Percentiles rank a stretch among this genome's conserved stretches.
Evolutionary conservation across 2,888 invertebrate genomes (phyloP).

Genomic region (Tachina fera): DNA sequence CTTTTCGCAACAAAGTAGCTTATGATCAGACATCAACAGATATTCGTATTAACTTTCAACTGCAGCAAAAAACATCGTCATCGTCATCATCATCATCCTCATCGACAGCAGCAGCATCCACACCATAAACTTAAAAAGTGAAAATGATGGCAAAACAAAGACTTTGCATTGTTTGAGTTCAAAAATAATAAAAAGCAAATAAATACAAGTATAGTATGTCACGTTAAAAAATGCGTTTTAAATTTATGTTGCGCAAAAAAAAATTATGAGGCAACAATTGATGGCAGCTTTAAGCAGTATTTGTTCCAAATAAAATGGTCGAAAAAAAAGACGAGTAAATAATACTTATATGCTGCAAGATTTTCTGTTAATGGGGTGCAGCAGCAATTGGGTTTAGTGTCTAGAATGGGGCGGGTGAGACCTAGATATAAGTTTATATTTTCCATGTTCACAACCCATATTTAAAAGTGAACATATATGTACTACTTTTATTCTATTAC

Average conservation of each 20-base stretch:
- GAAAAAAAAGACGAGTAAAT: background rate
- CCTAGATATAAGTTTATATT: constrained; percentile 35
- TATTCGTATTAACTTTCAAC: constrained; percentile 46
- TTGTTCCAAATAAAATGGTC: constrained; percentile 15
- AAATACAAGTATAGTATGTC: constrained; percentile 16
- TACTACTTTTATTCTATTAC: background rate
- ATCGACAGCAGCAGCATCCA: background rate
- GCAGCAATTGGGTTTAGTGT: background rate
- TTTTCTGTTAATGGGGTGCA: background rate
- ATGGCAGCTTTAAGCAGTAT: constrained; percentile 19
- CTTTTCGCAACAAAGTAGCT: constrained; percentile 55
- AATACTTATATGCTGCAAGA: background rate
- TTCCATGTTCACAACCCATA: constrained; percentile 30
- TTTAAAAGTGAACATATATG: constrained; percentile 56
- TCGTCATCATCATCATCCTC: constrained; percentile 3
- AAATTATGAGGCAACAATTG: background rate
- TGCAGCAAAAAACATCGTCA: constrained; percentile 12
- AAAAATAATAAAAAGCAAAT: background rate
- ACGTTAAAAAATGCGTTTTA: background rate
- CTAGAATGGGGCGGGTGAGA: background rate
- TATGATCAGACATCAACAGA: constrained; percentile 56
- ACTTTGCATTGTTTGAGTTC: constrained; percentile 8
- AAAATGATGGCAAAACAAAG: constrained; percentile 41
- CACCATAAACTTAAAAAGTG: constrained; percentile 14
- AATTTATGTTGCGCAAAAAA: background rate